Evolutionary conservation across 2,888 invertebrate genomes (phyloP), one percentile per base, ranked within the genome.

Genomic region (Ischnura elegans): DNA sequence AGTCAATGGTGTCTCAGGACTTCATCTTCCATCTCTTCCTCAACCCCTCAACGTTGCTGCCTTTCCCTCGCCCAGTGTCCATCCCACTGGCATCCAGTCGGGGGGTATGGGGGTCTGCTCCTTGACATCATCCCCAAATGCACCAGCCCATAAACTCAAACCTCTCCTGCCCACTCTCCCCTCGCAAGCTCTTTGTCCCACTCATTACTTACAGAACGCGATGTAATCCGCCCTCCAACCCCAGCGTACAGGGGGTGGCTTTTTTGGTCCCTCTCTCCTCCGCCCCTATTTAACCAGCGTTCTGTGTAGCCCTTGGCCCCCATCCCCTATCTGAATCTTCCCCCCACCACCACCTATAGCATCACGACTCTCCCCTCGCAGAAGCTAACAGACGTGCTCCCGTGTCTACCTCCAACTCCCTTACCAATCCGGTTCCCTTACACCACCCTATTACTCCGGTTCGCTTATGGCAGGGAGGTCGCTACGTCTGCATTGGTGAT

Each of bases 131-230:
- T 16, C 61, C 29, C 29, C 76, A 29, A 16, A 16, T 36, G 6
- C 36, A 1, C 76, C 47, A 19, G 13, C 86, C 19, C 86, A n/a
- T 46, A 13, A 43, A 46, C 21, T 25, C 45, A 5, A 85, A 46
- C 86, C 46, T n/a, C 29, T 84, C 43, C 86, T 4, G 0, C 36
- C 43, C 3, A 8, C 45, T n/a, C 43, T 51, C 55, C n/a, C 47
- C n/a, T 51, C 90, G 10, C 29, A 36, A 13, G 13, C 66, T 47
- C 43, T 90, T 90, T 90, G 90, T 90, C 90, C 90, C 51, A 43
- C 90, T 90, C 90, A 90, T 90, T 90, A 90, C 90, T 90, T 90
- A 90, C 90, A 90, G 90, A 90, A 61, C 90, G 90, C 90, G 90
- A 90, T 90, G 90, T 90, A 90, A 90, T 90, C 90, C 90, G 90